These are phyloP conservation scores for Austrofundulus limnaeus DNA, from an alignment of 2,113 vertebrate species.

Conservation along the genomic window DNA sequence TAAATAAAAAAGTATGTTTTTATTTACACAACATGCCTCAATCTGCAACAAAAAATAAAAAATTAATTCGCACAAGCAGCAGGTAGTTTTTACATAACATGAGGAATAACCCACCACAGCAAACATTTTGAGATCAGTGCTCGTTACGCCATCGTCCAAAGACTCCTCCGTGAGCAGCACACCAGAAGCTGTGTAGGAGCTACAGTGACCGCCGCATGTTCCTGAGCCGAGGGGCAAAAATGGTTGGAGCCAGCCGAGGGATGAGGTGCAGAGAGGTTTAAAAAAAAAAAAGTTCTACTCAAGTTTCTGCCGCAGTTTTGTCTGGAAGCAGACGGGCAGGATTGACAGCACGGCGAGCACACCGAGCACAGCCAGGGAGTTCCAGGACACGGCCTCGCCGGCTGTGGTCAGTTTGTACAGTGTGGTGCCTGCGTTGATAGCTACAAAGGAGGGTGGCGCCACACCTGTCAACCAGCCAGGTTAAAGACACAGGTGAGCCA, in stretches of 20 bases:
- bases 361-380: slow-evolving; percentile 92
- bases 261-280: slow-evolving; percentile 36
- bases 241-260: slow-evolving; percentile 31
- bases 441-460: slow-evolving; percentile 96
- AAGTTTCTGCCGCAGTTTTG: slow-evolving; percentile 94
- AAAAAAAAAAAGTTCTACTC: slow-evolving; percentile 82
- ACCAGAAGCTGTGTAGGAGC: slow-evolving; percentile 13
- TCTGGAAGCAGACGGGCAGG: slow-evolving; percentile 93
- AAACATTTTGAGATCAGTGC: slow-evolving; percentile 41
- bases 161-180: slow-evolving; percentile 11
- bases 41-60: slow-evolving; percentile 31
- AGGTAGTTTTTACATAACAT: slow-evolving; percentile 32
- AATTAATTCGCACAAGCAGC: slow-evolving; percentile 32
- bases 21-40: slow-evolving; percentile 50
- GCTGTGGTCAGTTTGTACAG: slow-evolving; percentile 97
- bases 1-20: slow-evolving; percentile 38
- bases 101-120: slow-evolving; percentile 47
- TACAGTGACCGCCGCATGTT: slow-evolving; percentile 51
- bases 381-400: slow-evolving; percentile 97
- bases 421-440: slow-evolving; percentile 97
- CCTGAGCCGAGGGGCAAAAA: slow-evolving; percentile 76
- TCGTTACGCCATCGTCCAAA: slow-evolving; percentile 1
- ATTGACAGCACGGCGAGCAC: slow-evolving; percentile 92
- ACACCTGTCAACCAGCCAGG: slow-evolving; percentile 81
- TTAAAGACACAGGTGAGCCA: slow-evolving; percentile 25